These are phyloP conservation scores for Antigone vipio DNA, from an alignment of 2,113 vertebrate genomes.

Conservation along the genomic window DNA sequence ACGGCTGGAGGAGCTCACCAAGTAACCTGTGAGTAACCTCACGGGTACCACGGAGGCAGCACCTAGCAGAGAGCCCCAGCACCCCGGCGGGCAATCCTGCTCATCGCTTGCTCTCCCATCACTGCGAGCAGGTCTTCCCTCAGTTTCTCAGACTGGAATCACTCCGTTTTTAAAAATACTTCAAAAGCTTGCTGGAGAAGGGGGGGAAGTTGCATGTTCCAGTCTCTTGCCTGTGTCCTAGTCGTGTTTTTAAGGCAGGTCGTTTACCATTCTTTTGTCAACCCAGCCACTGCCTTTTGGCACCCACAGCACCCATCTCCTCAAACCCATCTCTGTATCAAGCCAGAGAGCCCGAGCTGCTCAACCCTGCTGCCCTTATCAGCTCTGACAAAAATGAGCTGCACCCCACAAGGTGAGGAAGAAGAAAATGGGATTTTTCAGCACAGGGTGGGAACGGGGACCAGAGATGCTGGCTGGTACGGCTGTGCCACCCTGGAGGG, in stretches of 20 bases:
- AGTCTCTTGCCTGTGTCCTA: not conserved
- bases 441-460: not conserved
- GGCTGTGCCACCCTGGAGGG: not conserved
- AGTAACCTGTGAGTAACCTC: not conserved
- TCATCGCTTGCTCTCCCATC: not conserved
- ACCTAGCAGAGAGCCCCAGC: not conserved
- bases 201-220: not conserved
- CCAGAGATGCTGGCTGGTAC: not conserved
- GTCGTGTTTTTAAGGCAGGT: not conserved
- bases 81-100: accelerated
- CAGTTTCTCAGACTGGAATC: not conserved
- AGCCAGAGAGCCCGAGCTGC: not conserved
- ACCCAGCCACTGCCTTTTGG: not conserved
- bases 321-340: not conserved
- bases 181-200: not conserved
- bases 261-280: not conserved
- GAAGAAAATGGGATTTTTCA: not conserved
- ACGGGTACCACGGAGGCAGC: too few relatives aligned
- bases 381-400: not conserved
- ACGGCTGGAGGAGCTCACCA: not conserved
- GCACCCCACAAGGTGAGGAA: not conserved
- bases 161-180: not conserved
- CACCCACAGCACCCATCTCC: not conserved
- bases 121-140: not conserved
- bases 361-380: not conserved